Evolutionary conservation across 2,888 invertebrate species (phyloP).

Genomic region (Microctonus aethiopoides): DNA sequence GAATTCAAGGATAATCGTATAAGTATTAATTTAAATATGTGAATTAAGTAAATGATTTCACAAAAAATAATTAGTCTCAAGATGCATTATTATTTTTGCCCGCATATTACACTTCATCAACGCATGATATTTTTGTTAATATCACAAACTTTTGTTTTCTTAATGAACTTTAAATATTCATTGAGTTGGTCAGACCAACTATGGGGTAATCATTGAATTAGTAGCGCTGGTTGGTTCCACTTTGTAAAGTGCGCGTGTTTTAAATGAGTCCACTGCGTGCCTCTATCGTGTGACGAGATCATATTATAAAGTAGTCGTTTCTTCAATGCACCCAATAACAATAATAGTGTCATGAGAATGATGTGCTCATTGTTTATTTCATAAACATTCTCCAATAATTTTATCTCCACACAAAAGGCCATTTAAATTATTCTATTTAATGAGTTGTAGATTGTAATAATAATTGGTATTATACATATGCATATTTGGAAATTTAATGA

Average conservation of each 20-base stretch:
- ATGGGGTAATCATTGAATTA: slow-evolving; percentile 50
- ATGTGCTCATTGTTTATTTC: background rate
- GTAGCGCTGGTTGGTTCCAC: slow-evolving; percentile 48
- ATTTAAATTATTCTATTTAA: background rate
- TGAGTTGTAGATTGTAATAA: background rate
- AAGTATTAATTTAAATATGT: too few species aligned
- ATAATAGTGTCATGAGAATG: slow-evolving; percentile 2
- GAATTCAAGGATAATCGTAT: too few species aligned
- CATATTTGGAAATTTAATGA: background rate
- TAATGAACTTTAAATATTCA: slow-evolving; percentile 46
- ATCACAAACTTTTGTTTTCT: slow-evolving; percentile 53
- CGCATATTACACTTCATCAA: too few species aligned
- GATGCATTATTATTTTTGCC: too few species aligned
- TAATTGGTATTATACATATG: background rate
- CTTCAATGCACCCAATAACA: background rate
- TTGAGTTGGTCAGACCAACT: slow-evolving; percentile 25
- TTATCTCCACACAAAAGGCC: background rate
- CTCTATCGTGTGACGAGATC: background rate
- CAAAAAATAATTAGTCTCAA: too few species aligned
- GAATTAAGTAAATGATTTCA: too few species aligned
- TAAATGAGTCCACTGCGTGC: slow-evolving; percentile 6
- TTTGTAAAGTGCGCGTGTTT: slow-evolving; percentile 39
- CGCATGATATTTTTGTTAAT: slow-evolving; percentile 52
- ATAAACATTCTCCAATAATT: background rate
- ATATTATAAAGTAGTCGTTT: background rate